Conservation (phyloP, 1,140 invertebrate genomes). For the Calycopis cecrops region DNA sequence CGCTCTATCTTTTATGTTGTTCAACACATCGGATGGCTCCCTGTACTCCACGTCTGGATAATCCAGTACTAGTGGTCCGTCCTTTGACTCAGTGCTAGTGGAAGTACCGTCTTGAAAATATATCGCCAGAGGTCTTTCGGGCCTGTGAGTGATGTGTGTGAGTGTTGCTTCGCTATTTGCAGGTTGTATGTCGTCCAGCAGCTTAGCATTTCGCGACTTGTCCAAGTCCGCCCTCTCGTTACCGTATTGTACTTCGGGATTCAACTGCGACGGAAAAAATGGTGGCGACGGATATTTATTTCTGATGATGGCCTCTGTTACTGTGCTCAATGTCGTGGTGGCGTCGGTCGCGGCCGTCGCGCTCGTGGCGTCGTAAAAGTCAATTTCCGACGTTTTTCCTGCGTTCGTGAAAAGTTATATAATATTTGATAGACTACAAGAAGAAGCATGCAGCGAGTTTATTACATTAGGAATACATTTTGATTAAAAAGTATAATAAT, state of each 20-base stretch:
- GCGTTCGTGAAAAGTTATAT: slow-evolving; percentile 20
- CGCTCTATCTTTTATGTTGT: background rate
- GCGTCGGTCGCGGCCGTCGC: slow-evolving; percentile 48
- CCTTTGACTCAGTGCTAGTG: slow-evolving; percentile 42
- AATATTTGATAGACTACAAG: no score
- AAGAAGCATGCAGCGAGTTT: no score
- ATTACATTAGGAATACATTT: no score
- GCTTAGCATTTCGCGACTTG: slow-evolving; percentile 48
- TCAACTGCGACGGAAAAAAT: slow-evolving; percentile 64
- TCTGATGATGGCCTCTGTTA: slow-evolving; percentile 34
- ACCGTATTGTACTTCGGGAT: slow-evolving; percentile 70
- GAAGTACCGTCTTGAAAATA: slow-evolving; percentile 53
- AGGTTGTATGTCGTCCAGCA: slow-evolving; percentile 33
- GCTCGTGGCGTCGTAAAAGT: slow-evolving; percentile 62
- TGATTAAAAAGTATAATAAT: no score
- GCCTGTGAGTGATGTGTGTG: slow-evolving; percentile 64
- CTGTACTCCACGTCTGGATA: slow-evolving; percentile 18
- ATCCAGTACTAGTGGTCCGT: slow-evolving; percentile 44
- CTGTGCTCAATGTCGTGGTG: slow-evolving; percentile 34
- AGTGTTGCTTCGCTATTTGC: slow-evolving; percentile 47
- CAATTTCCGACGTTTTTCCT: slow-evolving; percentile 63
- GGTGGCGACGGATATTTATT: slow-evolving; percentile 53
- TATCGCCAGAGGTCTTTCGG: slow-evolving; percentile 59
- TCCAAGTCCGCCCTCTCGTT: slow-evolving; percentile 59
- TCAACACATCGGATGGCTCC: background rate